A percentile compares a stretch with the other conserved stretches of the same genome.
These are phyloP conservation scores for Drosophila putrida DNA, from an alignment of 2,888 invertebrate genomes.

Conservation along the genomic window DNA sequence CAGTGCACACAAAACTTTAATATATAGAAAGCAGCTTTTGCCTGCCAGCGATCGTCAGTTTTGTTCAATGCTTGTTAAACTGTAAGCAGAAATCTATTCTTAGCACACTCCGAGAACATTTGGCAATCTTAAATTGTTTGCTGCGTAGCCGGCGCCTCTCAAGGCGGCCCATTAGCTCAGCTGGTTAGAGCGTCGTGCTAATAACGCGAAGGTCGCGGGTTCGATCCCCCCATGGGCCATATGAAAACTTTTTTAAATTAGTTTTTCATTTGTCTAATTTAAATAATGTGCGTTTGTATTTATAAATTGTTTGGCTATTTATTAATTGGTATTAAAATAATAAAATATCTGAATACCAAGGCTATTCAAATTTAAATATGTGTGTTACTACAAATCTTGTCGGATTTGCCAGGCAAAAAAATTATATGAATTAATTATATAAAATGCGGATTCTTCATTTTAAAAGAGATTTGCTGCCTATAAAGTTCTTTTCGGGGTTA, in stretches of 20 bases:
- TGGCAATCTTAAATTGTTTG: not conserved
- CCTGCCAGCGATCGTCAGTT: slow-evolving; percentile 24
- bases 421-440: not conserved
- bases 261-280: not conserved
- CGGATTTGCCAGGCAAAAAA: too few species aligned
- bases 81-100: slow-evolving; percentile 17
- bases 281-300: not conserved
- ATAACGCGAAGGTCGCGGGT: slow-evolving; percentile 85
- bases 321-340: too few species aligned
- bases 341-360: too few species aligned
- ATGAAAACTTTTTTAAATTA: not conserved
- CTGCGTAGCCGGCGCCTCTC: not conserved
- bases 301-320: too few species aligned
- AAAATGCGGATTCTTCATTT: too few species aligned
- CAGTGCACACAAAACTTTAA: slow-evolving; percentile 8
- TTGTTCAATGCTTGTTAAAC: slow-evolving; percentile 12
- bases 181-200: slow-evolving; percentile 86
- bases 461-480: too few species aligned
- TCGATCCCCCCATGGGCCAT: slow-evolving; percentile 42
- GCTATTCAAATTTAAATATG: too few species aligned
- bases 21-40: slow-evolving; percentile 15
- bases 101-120: slow-evolving; percentile 9
- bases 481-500: too few species aligned
- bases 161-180: slow-evolving; percentile 86
- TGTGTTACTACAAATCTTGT: too few species aligned